These are phyloP conservation scores for Petrocephalus microphthalmus DNA, from an alignment of 2,113 vertebrate species.

Conservation along the genomic window DNA sequence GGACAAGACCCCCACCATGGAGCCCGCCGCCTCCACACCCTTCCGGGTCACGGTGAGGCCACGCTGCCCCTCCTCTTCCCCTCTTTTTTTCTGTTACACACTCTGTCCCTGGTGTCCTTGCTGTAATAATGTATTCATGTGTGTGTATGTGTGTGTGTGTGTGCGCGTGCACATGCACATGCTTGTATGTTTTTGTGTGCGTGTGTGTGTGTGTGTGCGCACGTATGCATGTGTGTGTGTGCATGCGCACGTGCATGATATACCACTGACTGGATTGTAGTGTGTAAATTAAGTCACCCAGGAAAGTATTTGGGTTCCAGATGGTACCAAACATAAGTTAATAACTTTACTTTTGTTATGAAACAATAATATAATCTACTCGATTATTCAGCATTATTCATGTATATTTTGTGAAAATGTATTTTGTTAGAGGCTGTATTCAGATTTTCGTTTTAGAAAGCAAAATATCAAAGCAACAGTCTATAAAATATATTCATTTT, in stretches of 20 bases:
- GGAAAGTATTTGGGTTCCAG: conserved; percentile 23
- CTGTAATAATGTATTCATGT: not conserved
- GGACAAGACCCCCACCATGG: conserved; percentile 80
- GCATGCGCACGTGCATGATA: not conserved
- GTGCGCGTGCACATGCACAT: conserved; percentile 35
- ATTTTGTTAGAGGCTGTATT: not conserved
- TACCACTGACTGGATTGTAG: not conserved
- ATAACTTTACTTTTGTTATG: not conserved
- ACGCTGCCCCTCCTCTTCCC: not conserved
- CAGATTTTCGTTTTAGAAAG: not conserved
- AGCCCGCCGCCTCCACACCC: conserved; percentile 71
- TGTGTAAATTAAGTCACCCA: not conserved
- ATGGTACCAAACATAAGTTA: not conserved
- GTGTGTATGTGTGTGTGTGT: conserved; percentile 26
- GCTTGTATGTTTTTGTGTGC: conserved; percentile 7
- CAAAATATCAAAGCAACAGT: not conserved
- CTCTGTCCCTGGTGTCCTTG: conserved; percentile 14
- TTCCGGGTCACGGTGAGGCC: conserved; percentile 89
- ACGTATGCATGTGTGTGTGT: conserved; percentile 2
- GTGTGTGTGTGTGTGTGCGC: not conserved
- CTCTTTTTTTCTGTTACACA: not conserved
- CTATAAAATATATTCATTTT: not conserved
- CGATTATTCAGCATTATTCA: not conserved
- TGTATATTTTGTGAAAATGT: not conserved
- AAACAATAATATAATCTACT: not conserved